Conservation (phyloP, 2,888 invertebrate species). For the Helobdella robusta region DNA sequence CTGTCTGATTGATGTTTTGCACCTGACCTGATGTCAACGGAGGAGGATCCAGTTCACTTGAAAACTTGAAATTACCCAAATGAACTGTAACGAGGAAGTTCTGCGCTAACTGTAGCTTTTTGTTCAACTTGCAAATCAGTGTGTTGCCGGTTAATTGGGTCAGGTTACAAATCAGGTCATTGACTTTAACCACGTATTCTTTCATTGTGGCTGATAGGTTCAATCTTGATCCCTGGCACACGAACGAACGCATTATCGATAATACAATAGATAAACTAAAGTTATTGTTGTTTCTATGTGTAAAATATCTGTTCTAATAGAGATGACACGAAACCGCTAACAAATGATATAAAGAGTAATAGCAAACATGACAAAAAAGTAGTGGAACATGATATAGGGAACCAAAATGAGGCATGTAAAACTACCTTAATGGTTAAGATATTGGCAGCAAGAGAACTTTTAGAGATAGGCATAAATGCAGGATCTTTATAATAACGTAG, state of each 20-base stretch:
- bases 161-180: constrained; percentile 28
- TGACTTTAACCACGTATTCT: constrained; percentile 26
- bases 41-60: neutral
- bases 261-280: no score
- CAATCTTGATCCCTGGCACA: neutral
- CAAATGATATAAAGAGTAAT: no score
- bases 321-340: no score
- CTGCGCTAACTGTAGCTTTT: neutral
- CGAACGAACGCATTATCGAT: no score
- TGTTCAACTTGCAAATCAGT: constrained; percentile 24
- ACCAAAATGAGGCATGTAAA: no score
- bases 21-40: no score
- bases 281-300: no score
- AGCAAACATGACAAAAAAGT: no score
- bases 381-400: no score
- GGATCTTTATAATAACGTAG: constrained; percentile 7
- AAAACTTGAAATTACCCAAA: neutral
- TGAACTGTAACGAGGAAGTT: neutral
- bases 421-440: neutral
- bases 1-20: no score
- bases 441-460: constrained; percentile 33
- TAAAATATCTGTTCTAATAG: no score
- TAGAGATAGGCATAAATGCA: neutral
- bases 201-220: constrained; percentile 1
- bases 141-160: constrained; percentile 24